Conservation (phyloP, 1,140 invertebrate genomes). For the Drosophila setifemur region DNA sequence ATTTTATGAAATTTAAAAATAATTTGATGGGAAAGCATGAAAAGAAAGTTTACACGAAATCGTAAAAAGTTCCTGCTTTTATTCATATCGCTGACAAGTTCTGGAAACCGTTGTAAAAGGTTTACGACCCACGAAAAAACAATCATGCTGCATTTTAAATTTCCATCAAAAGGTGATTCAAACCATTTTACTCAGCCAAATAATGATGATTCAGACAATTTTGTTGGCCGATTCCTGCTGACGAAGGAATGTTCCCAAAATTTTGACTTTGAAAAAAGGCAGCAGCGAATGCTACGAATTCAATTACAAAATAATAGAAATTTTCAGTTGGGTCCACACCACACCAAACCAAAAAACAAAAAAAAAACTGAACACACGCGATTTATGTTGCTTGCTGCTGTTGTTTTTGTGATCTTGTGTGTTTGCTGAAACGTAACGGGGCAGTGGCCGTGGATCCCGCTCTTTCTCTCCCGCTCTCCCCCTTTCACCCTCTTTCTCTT, state of each 20-base stretch:
- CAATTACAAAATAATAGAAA: constrained; percentile 77
- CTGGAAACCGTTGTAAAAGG: neutral
- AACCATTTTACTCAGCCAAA: neutral
- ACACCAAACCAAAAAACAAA: constrained; percentile 30
- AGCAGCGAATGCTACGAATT: constrained; percentile 46
- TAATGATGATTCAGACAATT: constrained; percentile 20
- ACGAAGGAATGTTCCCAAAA: neutral
- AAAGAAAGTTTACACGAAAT: neutral
- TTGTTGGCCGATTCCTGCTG: constrained; percentile 20
- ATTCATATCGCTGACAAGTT: neutral
- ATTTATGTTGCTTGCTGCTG: constrained; percentile 11
- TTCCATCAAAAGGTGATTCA: constrained; percentile 23
- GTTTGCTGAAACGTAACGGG: constrained; percentile 78
- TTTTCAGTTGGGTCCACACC: constrained; percentile 68
- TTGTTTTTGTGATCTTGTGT: constrained; percentile 39
- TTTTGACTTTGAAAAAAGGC: constrained; percentile 26
- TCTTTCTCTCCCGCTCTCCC: constrained; percentile 32
- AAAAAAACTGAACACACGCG: constrained; percentile 28
- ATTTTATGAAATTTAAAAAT: too few species aligned
- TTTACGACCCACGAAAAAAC: constrained; percentile 2
- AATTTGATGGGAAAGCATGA: too few species aligned
- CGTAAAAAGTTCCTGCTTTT: neutral
- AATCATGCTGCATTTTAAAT: constrained; percentile 22
- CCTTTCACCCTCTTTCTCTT: neutral
- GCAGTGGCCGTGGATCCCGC: constrained; percentile 71